Base-by-base conservation (phyloP, 2,113 vertebrate species). In the Calidris pugnax region DNA sequence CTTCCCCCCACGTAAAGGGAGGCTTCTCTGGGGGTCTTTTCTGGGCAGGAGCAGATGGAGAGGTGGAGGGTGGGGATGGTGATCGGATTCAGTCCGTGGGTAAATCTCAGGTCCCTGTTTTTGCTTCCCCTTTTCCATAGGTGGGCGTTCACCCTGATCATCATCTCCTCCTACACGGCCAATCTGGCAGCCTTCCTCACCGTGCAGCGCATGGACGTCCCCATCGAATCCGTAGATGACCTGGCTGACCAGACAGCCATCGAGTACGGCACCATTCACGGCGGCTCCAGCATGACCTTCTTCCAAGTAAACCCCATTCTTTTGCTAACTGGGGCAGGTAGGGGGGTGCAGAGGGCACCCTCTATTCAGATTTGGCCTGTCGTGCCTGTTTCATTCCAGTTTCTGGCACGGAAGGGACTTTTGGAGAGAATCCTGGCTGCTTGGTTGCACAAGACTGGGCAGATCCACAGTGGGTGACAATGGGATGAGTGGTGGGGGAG, bases 141-240 rank as follows among this genome's bases (percentile, higher is more conserved):
- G 99, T 99, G 99, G 99, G 99, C 99, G 1, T 99, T 99, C 98
- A 99, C 99, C 43, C 97, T 99, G 97, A 99, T 99, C 98, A 99
- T 99, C 98, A 99, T 99, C 97, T 99, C 99, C 59, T 99, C 99
- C 91, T 99, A 99, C 98, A 99, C 99, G 2, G 99, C 99, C 97
- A 99, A 99, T 94, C 98, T 99, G 98, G 99, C 99, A 0, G 99
- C 99, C 68, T 99, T 99, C 98, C 98, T 99, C 83, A 99, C 99
- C 0, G 99, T 99, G 59, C 99, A 99, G 96, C 97, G 99, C 78
- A 99, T 99, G 99, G 99, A 99, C 8, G 99, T 99, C 24, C 99
- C 99, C 71, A 99, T 99, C 12, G 99, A 99, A 95, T 99, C 99
- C 0, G 99, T 99, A 22, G 99, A 99, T 32, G 99, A 99, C 98